Conservation (phyloP, 2,113 vertebrate species). For the Nothobranchius kuhntae region DNA sequence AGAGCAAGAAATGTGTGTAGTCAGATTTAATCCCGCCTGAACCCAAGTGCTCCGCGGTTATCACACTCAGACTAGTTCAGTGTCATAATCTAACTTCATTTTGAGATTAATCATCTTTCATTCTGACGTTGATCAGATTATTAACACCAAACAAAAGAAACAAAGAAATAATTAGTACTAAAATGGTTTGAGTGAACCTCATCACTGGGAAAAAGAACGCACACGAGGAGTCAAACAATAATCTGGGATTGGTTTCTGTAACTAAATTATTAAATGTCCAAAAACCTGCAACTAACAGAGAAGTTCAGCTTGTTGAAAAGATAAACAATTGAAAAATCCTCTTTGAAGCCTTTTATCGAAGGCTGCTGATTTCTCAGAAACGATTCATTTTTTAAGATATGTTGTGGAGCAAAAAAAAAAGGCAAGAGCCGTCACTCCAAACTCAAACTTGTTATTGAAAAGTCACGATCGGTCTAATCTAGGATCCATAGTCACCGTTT, state of each 20-base stretch:
- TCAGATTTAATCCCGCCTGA: too few species aligned
- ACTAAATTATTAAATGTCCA: neutral
- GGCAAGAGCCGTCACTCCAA: neutral
- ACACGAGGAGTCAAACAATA: neutral
- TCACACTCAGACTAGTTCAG: too few species aligned
- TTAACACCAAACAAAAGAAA: neutral
- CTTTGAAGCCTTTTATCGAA: neutral
- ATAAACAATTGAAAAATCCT: neutral
- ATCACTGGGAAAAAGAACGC: neutral
- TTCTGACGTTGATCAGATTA: neutral
- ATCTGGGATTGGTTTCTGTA: neutral
- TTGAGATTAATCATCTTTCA: neutral
- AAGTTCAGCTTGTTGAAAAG: neutral
- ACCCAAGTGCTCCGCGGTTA: too few species aligned
- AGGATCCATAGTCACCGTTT: neutral
- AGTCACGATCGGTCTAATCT: conserved; percentile 8
- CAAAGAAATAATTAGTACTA: neutral
- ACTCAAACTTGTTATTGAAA: conserved; percentile 13
- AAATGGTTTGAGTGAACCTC: neutral
- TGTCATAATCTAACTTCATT: neutral
- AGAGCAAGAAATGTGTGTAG: too few species aligned
- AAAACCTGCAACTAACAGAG: conserved; percentile 4
- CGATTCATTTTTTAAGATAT: neutral
- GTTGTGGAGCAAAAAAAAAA: neutral
- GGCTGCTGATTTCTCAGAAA: neutral